These are phyloP conservation scores for Portevinia maculata DNA, from an alignment of 2,888 invertebrate genomes.

Conservation along the genomic window DNA sequence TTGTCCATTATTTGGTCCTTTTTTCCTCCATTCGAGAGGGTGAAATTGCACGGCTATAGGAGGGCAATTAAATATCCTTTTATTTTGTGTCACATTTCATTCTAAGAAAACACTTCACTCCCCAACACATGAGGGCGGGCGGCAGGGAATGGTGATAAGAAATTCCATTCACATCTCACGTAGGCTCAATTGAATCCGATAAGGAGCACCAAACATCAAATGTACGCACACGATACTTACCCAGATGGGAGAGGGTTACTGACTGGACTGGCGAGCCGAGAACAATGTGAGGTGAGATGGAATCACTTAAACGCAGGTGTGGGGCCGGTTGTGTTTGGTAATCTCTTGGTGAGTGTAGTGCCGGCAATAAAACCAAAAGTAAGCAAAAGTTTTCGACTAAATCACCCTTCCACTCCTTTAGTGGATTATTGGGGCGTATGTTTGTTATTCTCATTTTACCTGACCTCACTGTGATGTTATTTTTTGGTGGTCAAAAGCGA, in stretches of 20 bases:
- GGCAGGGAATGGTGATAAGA: slow-evolving; percentile 31
- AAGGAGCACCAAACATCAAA: slow-evolving; percentile 64
- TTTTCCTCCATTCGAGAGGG: slow-evolving; percentile 49
- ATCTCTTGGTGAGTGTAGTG: slow-evolving; percentile 49
- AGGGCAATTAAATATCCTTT: slow-evolving; percentile 78
- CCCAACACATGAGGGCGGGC: background rate
- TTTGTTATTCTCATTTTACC: slow-evolving; percentile 61
- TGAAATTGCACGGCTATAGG: slow-evolving; percentile 1
- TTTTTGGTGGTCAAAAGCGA: slow-evolving; percentile 51
- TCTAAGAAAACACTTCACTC: slow-evolving; percentile 71
- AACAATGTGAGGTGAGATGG: slow-evolving; percentile 34
- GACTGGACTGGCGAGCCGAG: background rate
- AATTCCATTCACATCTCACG: slow-evolving; percentile 72
- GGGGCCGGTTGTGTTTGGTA: background rate
- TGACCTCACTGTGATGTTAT: slow-evolving; percentile 59
- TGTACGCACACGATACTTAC: slow-evolving; percentile 5
- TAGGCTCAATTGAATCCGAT: slow-evolving; percentile 72
- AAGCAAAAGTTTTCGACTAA: slow-evolving; percentile 58
- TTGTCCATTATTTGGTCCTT: slow-evolving; percentile 76
- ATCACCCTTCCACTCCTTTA: slow-evolving; percentile 53
- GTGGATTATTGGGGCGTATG: slow-evolving; percentile 60
- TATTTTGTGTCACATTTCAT: slow-evolving; percentile 79
- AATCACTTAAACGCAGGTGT: slow-evolving; percentile 68
- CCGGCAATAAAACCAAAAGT: slow-evolving; percentile 61
- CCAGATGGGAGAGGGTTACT: slow-evolving; percentile 13